Conservation (phyloP, 2,888 invertebrate species). For the Ectemnius lituratus region DNA sequence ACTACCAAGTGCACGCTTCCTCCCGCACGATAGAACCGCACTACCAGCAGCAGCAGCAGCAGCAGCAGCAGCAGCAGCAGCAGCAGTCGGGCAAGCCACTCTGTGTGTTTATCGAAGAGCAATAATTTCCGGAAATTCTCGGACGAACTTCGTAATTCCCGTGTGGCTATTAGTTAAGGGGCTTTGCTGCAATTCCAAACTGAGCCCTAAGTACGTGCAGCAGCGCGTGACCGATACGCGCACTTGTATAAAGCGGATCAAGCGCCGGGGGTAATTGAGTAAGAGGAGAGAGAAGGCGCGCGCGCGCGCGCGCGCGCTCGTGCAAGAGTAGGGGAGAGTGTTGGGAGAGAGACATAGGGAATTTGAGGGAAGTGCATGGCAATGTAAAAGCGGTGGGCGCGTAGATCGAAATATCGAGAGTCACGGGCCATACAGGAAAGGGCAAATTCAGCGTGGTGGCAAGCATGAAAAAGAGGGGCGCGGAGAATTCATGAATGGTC, state of each 20-base stretch:
- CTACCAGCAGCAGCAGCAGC: too few relatives aligned
- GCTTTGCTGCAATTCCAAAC: slow-evolving; percentile 54
- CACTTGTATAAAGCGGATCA: slow-evolving; percentile 37
- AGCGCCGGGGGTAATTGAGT: not conserved
- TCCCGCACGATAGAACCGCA: too few relatives aligned
- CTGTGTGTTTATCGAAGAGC: slow-evolving; percentile 35
- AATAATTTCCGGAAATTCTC: slow-evolving; percentile 60
- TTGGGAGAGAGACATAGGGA: not conserved
- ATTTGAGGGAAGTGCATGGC: not conserved
- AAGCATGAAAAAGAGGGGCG: not conserved
- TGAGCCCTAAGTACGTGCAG: slow-evolving; percentile 53
- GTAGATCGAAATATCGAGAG: not conserved
- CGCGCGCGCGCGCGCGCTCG: not conserved
- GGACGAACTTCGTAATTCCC: slow-evolving; percentile 60
- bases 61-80: too few relatives aligned
- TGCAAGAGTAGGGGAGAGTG: not conserved
- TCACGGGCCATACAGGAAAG: not conserved
- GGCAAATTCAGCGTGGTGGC: not conserved
- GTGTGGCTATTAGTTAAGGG: slow-evolving; percentile 59
- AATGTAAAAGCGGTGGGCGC: not conserved
- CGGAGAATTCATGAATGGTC: not conserved
- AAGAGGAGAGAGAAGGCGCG: not conserved
- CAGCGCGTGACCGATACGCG: slow-evolving; percentile 36
- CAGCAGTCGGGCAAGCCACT: slow-evolving; percentile 21
- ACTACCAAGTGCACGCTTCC: too few relatives aligned